Evolutionary conservation across 2,113 vertebrate genomes (phyloP), one percentile per base, ranked within the genome.

Genomic region (Syrmaticus mikado): DNA sequence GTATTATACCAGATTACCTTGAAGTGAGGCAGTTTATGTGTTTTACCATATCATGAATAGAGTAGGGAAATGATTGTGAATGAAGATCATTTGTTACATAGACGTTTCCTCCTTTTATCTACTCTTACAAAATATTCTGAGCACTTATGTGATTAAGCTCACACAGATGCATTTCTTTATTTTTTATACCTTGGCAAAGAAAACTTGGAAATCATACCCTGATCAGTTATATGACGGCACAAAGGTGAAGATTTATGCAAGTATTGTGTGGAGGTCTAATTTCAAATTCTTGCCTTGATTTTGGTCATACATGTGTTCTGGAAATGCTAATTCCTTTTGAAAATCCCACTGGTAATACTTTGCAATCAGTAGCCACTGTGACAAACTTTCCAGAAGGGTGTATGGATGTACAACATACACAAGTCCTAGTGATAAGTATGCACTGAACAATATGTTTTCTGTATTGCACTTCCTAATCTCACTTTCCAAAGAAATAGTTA

Each of bases 341-440:
- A 95, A 89, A 85, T 55, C n/a, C 34, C 41, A 32, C 15, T n/a
- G 6, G 5, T 10, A 52, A 16, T n/a, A 24, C 4, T 65, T 66
- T 71, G 8, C 32, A 50, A 92, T 20, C 11, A 82, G 16, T 21
- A 76, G 17, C 13, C 24, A 16, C 58, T 48, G 38, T 62, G 34
- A 38, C 16, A 53, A 70, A 6, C 1, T 48, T 64, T 62, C 13
- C 32, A 30, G 17, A 6, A 21, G 12, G 5, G 7, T 70, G 61
- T 52, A 53, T 28, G 48, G 13, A 4, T 45, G 7, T 25, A 8
- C 27, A 40, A 36, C 0, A 5, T 34, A 25, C 15, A 50, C 10
- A 15, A 50, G 17, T 3, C 13, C 52, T 43, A 9, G 6, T 38
- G 28, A 25, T 66, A 73, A 58, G 8, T n/a, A 40, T 0, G 0